These are phyloP conservation scores for Chydorus sphaericus DNA, from an alignment of 2,888 invertebrate genomes.

Conservation along the genomic window DNA sequence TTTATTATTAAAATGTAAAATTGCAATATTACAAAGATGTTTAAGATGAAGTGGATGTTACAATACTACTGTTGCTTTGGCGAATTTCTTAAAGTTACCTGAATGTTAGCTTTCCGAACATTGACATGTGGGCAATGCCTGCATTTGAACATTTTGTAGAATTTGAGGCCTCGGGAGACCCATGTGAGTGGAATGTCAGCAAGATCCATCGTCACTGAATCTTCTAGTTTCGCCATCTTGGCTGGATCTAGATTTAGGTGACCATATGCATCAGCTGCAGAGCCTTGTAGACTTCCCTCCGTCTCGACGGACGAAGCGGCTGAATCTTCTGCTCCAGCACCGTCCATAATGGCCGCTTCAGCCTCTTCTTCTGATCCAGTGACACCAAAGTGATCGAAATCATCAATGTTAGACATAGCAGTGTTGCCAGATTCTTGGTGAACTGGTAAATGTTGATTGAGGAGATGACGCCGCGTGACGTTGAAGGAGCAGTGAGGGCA, in stretches of 20 bases:
- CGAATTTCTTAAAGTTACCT: no score
- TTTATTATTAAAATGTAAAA: no score
- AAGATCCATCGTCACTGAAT: slow-evolving; percentile 35
- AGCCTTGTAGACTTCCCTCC: neutral
- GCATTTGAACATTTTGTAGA: slow-evolving; percentile 71
- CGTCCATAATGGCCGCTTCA: slow-evolving; percentile 10
- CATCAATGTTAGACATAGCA: slow-evolving; percentile 1
- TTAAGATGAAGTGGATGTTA: no score
- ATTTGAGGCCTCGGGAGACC: slow-evolving; percentile 54
- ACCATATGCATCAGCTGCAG: neutral
- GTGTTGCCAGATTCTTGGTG: slow-evolving; percentile 40
- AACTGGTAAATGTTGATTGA: slow-evolving; percentile 69
- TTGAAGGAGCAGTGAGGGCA: slow-evolving; percentile 57
- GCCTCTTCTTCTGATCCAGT: slow-evolving; percentile 17
- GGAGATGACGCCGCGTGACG: slow-evolving; percentile 41
- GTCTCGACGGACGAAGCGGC: neutral
- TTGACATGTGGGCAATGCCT: slow-evolving; percentile 71
- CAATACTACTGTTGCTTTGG: no score
- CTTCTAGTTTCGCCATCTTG: slow-evolving; percentile 18
- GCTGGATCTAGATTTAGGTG: slow-evolving; percentile 11
- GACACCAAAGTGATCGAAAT: slow-evolving; percentile 2
- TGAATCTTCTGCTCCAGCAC: neutral
- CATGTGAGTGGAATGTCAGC: slow-evolving; percentile 55
- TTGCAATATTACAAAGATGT: no score
- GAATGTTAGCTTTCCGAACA: slow-evolving; percentile 40